A percentile compares a stretch with the other conserved stretches of the same genome.
Conservation (phyloP, 2,888 invertebrate species). For the Hirtodrosophila histrioides region DNA sequence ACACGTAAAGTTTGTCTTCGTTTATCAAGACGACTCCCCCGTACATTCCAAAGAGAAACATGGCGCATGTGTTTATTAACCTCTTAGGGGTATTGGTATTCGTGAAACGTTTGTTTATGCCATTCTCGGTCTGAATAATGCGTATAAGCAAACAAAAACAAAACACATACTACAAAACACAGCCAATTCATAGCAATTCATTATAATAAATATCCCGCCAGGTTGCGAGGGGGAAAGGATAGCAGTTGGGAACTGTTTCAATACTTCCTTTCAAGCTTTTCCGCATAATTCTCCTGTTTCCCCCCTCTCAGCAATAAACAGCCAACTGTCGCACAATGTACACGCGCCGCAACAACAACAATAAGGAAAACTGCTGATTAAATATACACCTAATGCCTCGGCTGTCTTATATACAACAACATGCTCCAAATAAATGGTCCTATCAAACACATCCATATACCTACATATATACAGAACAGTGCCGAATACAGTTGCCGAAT, state of each 20-base stretch:
- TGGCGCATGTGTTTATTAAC: slow-evolving; percentile 41
- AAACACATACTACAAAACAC: slow-evolving; percentile 12
- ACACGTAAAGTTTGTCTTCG: no score
- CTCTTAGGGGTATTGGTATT: slow-evolving; percentile 42
- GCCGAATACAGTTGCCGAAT: slow-evolving; percentile 26
- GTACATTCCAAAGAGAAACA: no score
- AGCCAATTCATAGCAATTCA: slow-evolving; percentile 21
- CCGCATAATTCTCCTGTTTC: slow-evolving; percentile 58
- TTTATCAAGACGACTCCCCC: no score
- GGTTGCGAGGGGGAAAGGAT: background rate
- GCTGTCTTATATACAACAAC: slow-evolving; percentile 30
- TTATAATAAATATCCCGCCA: slow-evolving; percentile 18
- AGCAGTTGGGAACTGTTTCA: slow-evolving; percentile 27
- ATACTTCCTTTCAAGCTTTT: slow-evolving; percentile 60
- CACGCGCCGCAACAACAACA: slow-evolving; percentile 46
- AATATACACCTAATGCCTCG: slow-evolving; percentile 66
- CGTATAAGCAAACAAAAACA: slow-evolving; percentile 33
- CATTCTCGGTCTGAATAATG: slow-evolving; percentile 28
- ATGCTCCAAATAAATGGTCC: slow-evolving; percentile 16
- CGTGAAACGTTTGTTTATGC: slow-evolving; percentile 48
- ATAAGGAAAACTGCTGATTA: slow-evolving; percentile 64
- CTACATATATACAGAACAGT: background rate
- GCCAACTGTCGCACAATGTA: slow-evolving; percentile 67
- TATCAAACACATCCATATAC: slow-evolving; percentile 19
- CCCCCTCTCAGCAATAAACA: slow-evolving; percentile 31